These are phyloP conservation scores for Masticophis lateralis DNA, from an alignment of 2,797 vertebrate genomes.

Conservation along the genomic window DNA sequence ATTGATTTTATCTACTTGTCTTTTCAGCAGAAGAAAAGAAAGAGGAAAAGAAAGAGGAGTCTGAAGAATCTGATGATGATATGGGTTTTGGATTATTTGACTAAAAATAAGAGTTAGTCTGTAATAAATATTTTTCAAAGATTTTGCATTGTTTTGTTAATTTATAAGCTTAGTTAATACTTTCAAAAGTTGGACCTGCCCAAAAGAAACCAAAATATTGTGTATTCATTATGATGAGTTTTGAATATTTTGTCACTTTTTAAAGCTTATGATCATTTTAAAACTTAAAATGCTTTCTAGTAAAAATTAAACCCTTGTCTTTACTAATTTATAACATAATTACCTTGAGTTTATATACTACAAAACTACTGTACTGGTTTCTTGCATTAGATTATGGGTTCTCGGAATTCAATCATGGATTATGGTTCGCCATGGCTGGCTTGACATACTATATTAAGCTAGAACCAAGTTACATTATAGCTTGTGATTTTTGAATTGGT, in stretches of 20 bases:
- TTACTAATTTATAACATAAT: not conserved
- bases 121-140: conserved; percentile 69
- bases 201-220: not conserved
- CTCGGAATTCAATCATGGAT: not conserved
- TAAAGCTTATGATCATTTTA: not conserved
- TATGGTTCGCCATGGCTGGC: not conserved
- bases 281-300: not conserved
- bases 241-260: not conserved
- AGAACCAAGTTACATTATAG: not conserved
- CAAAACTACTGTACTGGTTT: not conserved
- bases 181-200: not conserved
- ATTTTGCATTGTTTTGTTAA: not conserved
- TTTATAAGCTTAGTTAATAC: not conserved
- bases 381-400: not conserved
- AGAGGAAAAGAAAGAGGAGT: conserved; percentile 95
- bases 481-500: not conserved
- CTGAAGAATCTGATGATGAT: conserved; percentile 94
- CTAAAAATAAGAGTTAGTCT: conserved; percentile 59
- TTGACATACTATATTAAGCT: not conserved
- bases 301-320: not conserved
- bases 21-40: conserved; percentile 86
- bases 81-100: conserved; percentile 97
- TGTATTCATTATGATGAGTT: not conserved
- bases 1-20: not conserved
- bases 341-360: not conserved